Evolutionary conservation across 2,888 invertebrate species (phyloP).

Genomic region (Chirona hameri): DNA sequence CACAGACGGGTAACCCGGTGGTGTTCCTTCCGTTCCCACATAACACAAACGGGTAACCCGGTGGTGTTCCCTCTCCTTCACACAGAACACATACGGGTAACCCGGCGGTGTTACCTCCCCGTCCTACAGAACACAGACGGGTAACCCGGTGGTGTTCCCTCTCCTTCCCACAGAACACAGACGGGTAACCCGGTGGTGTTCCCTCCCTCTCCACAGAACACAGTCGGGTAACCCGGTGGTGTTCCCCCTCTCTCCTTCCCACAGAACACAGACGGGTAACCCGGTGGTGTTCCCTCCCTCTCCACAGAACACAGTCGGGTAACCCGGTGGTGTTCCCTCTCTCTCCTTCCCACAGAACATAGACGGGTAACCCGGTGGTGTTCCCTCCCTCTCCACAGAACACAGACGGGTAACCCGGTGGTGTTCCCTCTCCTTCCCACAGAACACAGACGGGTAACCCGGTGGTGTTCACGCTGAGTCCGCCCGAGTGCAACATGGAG

Average conservation of each 20-base stretch:
- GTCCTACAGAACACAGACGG: conserved; percentile 81
- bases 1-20: conserved; percentile 90
- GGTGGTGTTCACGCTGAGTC: conserved; percentile 85
- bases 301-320: no score
- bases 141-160: conserved; percentile 89
- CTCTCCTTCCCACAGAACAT: no score
- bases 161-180: conserved; percentile 76
- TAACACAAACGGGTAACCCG: conserved; percentile 90
- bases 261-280: conserved; percentile 87
- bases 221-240: conserved; percentile 92
- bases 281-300: conserved; percentile 77
- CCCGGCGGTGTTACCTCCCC: conserved; percentile 90
- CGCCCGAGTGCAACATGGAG: conserved; percentile 95
- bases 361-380: no score
- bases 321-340: no score
- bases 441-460: conserved; percentile 93
- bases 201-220: conserved; percentile 69
- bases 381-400: no score
- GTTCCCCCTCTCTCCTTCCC: no score
- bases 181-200: conserved; percentile 93
- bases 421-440: conserved; percentile 39
- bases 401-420: no score
- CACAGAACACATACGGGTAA: conserved; percentile 86
- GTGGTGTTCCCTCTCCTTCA: conserved; percentile 84
- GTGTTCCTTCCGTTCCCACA: conserved; percentile 75